A percentile compares a stretch with the other conserved stretches of the same genome.
Evolutionary conservation across 2,888 invertebrate genomes (phyloP).

Genomic region (Chrysomela aeneicollis): DNA sequence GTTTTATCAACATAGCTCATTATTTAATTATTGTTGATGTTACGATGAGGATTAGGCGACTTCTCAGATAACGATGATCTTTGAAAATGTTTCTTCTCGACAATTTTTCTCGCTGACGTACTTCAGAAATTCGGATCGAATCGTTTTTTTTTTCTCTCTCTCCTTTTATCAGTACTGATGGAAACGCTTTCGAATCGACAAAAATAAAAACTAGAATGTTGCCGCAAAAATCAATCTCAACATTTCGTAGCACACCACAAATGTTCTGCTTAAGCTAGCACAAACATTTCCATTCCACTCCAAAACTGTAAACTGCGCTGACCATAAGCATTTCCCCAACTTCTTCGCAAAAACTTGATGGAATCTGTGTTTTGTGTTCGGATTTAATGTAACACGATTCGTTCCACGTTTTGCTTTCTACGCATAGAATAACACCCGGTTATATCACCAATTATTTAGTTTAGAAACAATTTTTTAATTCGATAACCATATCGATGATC

Average conservation of each 20-base stretch:
- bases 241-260: conserved; percentile 22
- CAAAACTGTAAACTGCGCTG: too few relatives aligned
- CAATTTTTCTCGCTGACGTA: too few relatives aligned
- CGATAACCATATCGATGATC: too few relatives aligned
- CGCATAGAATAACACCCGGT: background rate
- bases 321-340: too few relatives aligned
- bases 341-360: too few relatives aligned
- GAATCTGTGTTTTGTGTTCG: background rate
- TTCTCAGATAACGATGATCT: too few relatives aligned
- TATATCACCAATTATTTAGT: background rate
- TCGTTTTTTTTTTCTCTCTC: background rate
- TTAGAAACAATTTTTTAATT: too few relatives aligned
- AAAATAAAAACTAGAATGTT: conserved; percentile 1
- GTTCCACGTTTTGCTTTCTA: background rate
- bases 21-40: too few relatives aligned
- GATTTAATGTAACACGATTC: background rate
- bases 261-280: conserved; percentile 26
- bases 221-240: conserved; percentile 17
- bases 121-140: too few relatives aligned
- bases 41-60: too few relatives aligned
- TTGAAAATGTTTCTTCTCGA: too few relatives aligned
- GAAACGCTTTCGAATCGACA: background rate
- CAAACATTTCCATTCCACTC: conserved; percentile 6
- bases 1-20: too few relatives aligned
- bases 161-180: background rate